These are phyloP conservation scores for Napeogenes sylphis DNA, from an alignment of 2,888 invertebrate genomes.

Conservation along the genomic window DNA sequence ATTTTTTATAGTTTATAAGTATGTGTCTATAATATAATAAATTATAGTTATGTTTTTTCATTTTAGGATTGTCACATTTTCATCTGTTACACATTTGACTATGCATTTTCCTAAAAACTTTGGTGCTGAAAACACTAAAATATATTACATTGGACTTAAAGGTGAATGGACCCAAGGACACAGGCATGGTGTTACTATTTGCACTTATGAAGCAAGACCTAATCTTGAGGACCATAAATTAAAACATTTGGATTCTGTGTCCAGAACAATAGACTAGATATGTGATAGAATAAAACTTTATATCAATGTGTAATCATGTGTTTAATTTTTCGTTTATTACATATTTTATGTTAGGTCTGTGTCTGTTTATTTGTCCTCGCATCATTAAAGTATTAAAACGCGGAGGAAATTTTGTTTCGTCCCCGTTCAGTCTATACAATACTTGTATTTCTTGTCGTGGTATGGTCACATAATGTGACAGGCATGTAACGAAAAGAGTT, in stretches of 20 bases:
- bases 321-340: not conserved
- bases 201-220: constrained; percentile 92
- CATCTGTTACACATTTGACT: constrained; percentile 91
- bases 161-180: constrained; percentile 94
- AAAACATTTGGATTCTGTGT: constrained; percentile 79
- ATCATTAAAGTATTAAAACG: no score
- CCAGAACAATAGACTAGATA: constrained; percentile 75
- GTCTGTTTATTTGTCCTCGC: no score
- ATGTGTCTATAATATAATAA: no score
- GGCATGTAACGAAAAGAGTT: no score
- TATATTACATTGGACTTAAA: constrained; percentile 96
- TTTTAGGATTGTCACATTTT: constrained; percentile 93
- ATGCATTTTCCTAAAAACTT: constrained; percentile 94
- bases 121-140: constrained; percentile 88
- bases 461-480: no score
- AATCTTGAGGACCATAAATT: constrained; percentile 91
- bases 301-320: not conserved
- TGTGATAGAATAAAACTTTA: not conserved
- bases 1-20: no score
- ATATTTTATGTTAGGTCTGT: no score
- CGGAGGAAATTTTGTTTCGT: no score
- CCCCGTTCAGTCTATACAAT: no score
- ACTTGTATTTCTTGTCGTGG: no score
- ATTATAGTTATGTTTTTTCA: constrained; percentile 13
- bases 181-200: constrained; percentile 93